Conservation (phyloP, 1,140 invertebrate genomes). For the Riptortus pedestris region DNA sequence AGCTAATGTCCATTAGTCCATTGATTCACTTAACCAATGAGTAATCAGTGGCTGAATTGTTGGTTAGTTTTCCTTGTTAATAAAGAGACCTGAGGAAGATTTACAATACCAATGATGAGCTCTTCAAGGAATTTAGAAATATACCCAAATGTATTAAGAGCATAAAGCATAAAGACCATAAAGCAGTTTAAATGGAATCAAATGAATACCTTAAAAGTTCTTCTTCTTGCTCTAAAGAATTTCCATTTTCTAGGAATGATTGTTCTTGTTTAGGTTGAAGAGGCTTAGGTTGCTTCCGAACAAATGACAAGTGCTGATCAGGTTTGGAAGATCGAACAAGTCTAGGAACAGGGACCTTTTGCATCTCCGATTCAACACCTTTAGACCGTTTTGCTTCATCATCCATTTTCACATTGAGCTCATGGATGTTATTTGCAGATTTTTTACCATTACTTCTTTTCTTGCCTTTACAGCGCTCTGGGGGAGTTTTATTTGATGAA, state of each 20-base stretch:
- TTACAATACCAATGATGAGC: too few species aligned
- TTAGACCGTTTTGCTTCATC: background rate
- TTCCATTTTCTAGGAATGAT: conserved; percentile 53
- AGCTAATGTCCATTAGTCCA: too few species aligned
- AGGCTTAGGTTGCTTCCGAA: conserved; percentile 15
- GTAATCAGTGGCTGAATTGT: too few species aligned
- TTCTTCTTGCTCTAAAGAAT: conserved; percentile 68
- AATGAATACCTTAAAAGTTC: conserved; percentile 56
- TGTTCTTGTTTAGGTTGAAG: conserved; percentile 44
- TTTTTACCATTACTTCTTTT: conserved; percentile 14
- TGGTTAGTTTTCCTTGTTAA: too few species aligned
- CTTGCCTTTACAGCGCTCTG: conserved; percentile 24
- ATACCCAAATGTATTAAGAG: too few species aligned
- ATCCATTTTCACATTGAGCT: background rate
- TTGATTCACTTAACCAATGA: too few species aligned
- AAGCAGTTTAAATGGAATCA: too few species aligned
- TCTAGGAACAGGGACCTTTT: conserved; percentile 10
- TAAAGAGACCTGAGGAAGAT: too few species aligned
- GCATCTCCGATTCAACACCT: background rate
- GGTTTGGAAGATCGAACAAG: conserved; percentile 5
- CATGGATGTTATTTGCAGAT: background rate
- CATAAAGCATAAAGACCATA: too few species aligned
- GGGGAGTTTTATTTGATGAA: conserved; percentile 20
- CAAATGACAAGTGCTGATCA: background rate
- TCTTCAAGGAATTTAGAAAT: too few species aligned